phyloP scores from a whole-genome alignment of 1,140 invertebrate species.

The Trachelipus rathkii region DNA sequence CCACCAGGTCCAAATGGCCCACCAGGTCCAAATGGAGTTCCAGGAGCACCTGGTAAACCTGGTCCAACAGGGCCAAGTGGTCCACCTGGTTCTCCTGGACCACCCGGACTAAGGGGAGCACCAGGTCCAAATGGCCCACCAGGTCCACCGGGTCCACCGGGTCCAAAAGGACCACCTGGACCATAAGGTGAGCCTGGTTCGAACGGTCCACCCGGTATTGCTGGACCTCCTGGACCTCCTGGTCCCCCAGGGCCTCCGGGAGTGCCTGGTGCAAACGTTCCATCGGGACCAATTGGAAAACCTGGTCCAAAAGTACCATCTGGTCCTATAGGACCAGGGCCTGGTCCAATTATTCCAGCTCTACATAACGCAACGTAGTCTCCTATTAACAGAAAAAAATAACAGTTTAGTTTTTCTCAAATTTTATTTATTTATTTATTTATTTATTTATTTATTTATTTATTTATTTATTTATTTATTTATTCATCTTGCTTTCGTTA shows the following conservation, averaged over 20 bases:
- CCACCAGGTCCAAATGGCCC: conserved; percentile 28
- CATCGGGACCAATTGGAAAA: conserved; percentile 30
- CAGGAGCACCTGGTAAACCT: not conserved
- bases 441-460: too few relatives aligned
- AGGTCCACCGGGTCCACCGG: conserved; percentile 10
- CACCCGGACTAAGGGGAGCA: conserved; percentile 2
- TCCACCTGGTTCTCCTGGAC: conserved; percentile 10
- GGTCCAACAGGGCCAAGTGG: conserved; percentile 18
- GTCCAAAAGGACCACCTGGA: not conserved
- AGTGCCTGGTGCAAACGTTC: conserved; percentile 10
- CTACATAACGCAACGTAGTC: conserved; percentile 31
- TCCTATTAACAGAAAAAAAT: conserved; percentile 24
- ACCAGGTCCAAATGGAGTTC: conserved; percentile 17
- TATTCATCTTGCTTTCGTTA: too few relatives aligned
- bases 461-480: too few relatives aligned
- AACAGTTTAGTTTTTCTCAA: not conserved
- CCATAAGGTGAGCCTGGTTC: too few relatives aligned
- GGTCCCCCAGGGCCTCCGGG: not conserved
- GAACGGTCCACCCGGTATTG: too few relatives aligned
- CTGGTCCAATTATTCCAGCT: conserved; percentile 12
- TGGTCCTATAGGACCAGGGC: conserved; percentile 22
- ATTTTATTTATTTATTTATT: not conserved
- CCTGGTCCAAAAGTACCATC: conserved; percentile 12
- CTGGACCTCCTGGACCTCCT: too few relatives aligned
- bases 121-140: conserved; percentile 12